phyloP scores from a whole-genome alignment of 2,888 invertebrate species.

The Heliconius sara region DNA sequence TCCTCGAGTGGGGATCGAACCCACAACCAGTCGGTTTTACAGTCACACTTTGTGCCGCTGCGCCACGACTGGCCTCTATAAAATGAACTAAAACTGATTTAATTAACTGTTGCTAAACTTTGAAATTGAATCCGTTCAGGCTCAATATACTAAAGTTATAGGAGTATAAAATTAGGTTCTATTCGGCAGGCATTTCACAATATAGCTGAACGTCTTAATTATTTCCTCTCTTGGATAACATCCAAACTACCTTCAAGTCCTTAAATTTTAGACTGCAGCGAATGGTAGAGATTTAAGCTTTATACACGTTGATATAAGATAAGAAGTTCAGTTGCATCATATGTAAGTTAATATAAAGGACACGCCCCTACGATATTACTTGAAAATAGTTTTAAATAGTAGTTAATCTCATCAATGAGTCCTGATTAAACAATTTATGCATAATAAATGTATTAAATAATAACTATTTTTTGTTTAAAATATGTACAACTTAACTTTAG shows the following conservation, averaged over 20 bases:
- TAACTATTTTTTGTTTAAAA: not conserved
- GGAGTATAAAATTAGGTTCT: slow-evolving; percentile 28
- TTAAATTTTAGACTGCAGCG: slow-evolving; percentile 8
- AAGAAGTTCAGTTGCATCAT: slow-evolving; percentile 1
- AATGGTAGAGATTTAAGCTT: slow-evolving; percentile 8
- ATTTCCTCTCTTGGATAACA: slow-evolving; percentile 23
- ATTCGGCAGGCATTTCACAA: slow-evolving; percentile 13
- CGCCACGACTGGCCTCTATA: too few relatives aligned
- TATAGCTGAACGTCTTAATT: slow-evolving; percentile 13
- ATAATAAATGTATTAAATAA: not conserved
- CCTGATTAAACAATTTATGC: not conserved
- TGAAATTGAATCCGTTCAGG: slow-evolving; percentile 19
- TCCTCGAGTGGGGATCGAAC: too few relatives aligned
- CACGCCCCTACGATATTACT: slow-evolving; percentile 15
- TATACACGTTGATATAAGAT: not conserved
- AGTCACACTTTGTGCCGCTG: too few relatives aligned
- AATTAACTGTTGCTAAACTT: slow-evolving; percentile 31
- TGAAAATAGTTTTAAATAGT: not conserved
- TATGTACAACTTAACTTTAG: not conserved
- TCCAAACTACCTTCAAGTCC: slow-evolving; percentile 23
- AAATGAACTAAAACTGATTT: not conserved
- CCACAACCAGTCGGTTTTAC: too few relatives aligned
- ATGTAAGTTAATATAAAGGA: slow-evolving; percentile 6
- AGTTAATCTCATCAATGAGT: too few relatives aligned
- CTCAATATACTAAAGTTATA: slow-evolving; percentile 11